These are phyloP conservation scores for Turritopsis dohrnii DNA, from an alignment of 30 jellyfish, hydroid and myxozoan genomes.

Conservation along the genomic window DNA sequence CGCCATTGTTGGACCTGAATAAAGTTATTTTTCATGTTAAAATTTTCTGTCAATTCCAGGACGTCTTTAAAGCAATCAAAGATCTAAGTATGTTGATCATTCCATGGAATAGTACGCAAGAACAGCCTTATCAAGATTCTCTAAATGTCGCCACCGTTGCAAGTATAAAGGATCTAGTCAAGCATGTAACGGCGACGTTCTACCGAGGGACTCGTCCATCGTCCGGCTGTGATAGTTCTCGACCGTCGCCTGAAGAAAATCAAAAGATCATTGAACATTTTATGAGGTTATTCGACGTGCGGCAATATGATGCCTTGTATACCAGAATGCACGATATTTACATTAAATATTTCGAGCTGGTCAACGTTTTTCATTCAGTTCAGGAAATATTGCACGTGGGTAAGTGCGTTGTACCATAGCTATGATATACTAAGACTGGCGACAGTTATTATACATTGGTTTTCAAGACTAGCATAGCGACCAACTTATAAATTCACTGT, in stretches of 20 bases:
- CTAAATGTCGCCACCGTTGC: background rate
- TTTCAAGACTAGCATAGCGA: too few species aligned
- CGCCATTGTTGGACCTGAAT: background rate
- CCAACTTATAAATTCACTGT: too few species aligned
- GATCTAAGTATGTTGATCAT: constrained; percentile 39
- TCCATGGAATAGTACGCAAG: constrained; percentile 41
- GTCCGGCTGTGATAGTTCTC: background rate
- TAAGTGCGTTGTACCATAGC: too few species aligned
- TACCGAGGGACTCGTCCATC: background rate
- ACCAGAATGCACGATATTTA: constrained; percentile 76
- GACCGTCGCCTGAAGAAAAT: background rate
- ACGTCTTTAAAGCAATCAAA: constrained; percentile 20
- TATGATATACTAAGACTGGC: too few species aligned
- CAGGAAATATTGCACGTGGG: constrained; percentile 65
- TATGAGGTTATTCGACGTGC: constrained; percentile 77
- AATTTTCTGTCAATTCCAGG: constrained; percentile 8
- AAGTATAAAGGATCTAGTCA: background rate
- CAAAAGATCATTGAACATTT: constrained; percentile 60
- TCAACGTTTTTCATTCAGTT: constrained; percentile 51
- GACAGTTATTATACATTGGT: too few species aligned
- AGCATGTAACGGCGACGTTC: background rate
- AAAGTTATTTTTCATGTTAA: background rate
- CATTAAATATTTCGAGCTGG: constrained; percentile 53
- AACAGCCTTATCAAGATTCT: background rate
- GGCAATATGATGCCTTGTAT: constrained; percentile 45